Evolutionary conservation across 2,113 vertebrate genomes (phyloP), one percentile per base, ranked within the genome.

Genomic region (Crypturellus undulatus): DNA sequence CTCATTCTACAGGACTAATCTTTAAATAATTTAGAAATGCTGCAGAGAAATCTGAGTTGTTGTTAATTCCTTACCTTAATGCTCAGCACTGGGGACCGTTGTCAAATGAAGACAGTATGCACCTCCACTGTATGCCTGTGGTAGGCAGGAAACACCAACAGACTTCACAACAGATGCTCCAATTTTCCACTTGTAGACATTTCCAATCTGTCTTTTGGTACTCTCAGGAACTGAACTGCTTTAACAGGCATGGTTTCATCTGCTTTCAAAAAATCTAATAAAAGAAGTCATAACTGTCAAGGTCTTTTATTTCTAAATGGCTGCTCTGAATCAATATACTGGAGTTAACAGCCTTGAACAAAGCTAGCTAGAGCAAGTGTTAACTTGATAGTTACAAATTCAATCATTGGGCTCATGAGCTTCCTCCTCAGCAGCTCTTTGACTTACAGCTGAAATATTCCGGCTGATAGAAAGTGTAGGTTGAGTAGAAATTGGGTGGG

Each of bases 351-450:
- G 15, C 21, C 3, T 79, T 40, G 67, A 93, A 75, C 13, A 83
- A 72, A 67, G 60, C 20, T 91, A 84, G 20, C 18, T 84, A 40
- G 58, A 81, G 51, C 40, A 93, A 79, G 47, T 10, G 21, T 58
- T 85, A 42, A 67, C 95, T 94, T 86, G 30, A 90, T 77, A 79
- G 65, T 60, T 88, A 88, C 9, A 26, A 72, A 94, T 72, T 80
- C 54, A 56, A 34, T n/a, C 42, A 18, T 88, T 16, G 32, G 71
- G 20, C 18, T 84, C 63, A 32, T 49, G 20, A 85, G 47, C 25
- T 72, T 85, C 70, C 93, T 26, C 38, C 20, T 87, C 62, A 80
- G 85, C 47, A 84, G 10, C 6, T 38, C 22, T 76, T 86, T 62
- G 70, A 67, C 30, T 88, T 42, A 58, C 59, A 81, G 79, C 36